Base-by-base conservation (phyloP, 2,888 invertebrate species). In the Synergus gifuensis region DNA sequence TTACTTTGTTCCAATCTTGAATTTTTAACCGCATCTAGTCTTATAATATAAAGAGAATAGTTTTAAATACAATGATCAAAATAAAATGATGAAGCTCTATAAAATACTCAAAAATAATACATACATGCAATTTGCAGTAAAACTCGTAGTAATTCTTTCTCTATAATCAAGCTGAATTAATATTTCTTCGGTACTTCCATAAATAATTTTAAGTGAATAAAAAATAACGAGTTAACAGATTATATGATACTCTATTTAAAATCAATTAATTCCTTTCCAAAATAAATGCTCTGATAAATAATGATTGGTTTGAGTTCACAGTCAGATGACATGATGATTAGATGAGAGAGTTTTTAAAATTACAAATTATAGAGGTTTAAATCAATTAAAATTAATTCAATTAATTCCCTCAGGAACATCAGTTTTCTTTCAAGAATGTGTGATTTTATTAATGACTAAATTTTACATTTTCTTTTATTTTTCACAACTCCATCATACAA, bases 91-190 rank as follows among this genome's bases (percentile, higher is more conserved):
- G 36, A 36, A 36, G 5, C 5, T 36, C 54, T 54, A 54, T 54
- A 16, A 16, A 54, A n/a, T 54, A 54, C 54, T 54, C 54, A 16
- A 54, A 54, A n/a, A 36, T 36, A 36, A 36, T 36, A 54, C 16
- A n/a, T 54, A 54, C 18, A 58, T 58, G 54, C 18, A 58, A 3
- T 58, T 18, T 58, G 7, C 9, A 58, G 9, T 58, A 8, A 8
- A 54, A 54, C 9, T n/a, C 54, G 2, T 7, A 54, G 8, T 2
- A 36, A 54, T 54, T 54, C n/a, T 54, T 54, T 2, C 9, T 54
- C n/a, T n/a, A n/a, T n/a, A 9, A 81, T 82, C 79, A 82, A 81
- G 81, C 79, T 81, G 79, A 79, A 82, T 79, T 81, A 36, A 78
- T 77, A 77, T 76, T 67, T 77, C 22, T 78, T 54, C 44, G 79